Evolutionary conservation across 2,797 vertebrate genomes (phyloP), one percentile per base, ranked within the genome.

Genomic region (Falco biarmicus): DNA sequence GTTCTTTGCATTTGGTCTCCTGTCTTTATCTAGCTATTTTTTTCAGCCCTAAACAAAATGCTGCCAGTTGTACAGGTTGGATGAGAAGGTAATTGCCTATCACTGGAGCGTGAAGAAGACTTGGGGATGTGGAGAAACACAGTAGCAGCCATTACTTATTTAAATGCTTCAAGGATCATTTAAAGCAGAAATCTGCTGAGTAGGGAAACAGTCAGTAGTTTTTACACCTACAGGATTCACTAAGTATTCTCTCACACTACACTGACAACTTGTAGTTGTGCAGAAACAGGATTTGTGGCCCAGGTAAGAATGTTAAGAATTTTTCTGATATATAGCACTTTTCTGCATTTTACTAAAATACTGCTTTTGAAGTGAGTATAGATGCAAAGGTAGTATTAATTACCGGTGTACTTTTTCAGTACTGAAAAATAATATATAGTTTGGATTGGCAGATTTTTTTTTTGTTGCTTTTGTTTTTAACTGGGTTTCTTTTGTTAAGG

Each of bases 151-250:
- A 31, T 56, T n/a, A 68, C 73, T 61, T 45, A 83, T 37, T 66
- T 41, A 41, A 41, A 41, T 41, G 21, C 41, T 94, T 90, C 37
- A 88, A 80, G 64, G 41, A 87, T 84, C 50, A 57, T 84, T 93
- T 81, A 91, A 70, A 87, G 60, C 41, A 89, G 77, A 91, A 90
- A 61, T 74, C 64, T 87, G 32, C 60, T 32, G 74, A 91, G 79
- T 95, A 32, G 1, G 9, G 78, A 95, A 59, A 17, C 34, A 34
- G 34, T 34, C 24, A 84, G 61, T 34, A 73, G 17, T 32, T 54
- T 91, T 96, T 37, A 51, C 13, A 87, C 34, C 29, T 56, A 41
- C 18, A 80, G 48, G 31, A 19, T 78, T 95, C 66, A 60, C 29
- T 68, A 56, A 76, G 61, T 86, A 77, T 68, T 85, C 50, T 92